Percentiles rank a stretch among this genome's conserved stretches.
phyloP scores from a whole-genome alignment of 2,797 vertebrate species.

The Sebastes itinus region DNA sequence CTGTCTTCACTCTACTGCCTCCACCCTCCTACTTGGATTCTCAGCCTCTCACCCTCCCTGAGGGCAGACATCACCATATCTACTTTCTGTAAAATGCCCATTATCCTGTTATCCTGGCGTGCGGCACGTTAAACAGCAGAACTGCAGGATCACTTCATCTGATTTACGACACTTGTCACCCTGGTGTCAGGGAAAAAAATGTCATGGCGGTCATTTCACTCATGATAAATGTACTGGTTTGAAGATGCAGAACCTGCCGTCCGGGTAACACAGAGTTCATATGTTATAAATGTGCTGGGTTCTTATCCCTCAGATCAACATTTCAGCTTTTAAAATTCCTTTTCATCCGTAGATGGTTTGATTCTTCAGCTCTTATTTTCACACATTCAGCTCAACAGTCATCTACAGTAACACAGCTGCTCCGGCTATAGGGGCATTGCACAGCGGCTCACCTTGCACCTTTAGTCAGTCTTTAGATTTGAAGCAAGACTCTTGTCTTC shows the following conservation, averaged over 20 bases:
- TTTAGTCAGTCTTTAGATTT: neutral
- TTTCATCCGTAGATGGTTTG: neutral
- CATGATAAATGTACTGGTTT: neutral
- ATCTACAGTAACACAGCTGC: neutral
- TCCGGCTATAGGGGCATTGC: neutral
- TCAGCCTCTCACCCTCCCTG: neutral
- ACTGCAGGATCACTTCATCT: neutral
- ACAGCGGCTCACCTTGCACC: neutral
- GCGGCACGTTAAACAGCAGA: neutral
- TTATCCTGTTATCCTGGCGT: neutral
- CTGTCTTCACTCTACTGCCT: neutral
- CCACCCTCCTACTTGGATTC: neutral
- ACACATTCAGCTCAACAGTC: neutral
- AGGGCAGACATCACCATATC: neutral
- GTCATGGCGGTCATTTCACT: neutral
- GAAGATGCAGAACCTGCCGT: neutral
- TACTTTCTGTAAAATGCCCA: neutral
- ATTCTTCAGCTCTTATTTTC: neutral
- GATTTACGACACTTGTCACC: conserved; percentile 6
- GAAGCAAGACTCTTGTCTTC: neutral
- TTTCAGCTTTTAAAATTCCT: neutral
- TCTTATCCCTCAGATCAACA: neutral
- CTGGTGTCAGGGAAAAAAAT: neutral
- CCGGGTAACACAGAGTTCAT: neutral
- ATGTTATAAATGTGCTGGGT: neutral